A percentile compares a stretch with the other conserved stretches of the same genome.
Conservation (phyloP, 2,113 vertebrate species). For the Brienomyrus brachyistius region DNA sequence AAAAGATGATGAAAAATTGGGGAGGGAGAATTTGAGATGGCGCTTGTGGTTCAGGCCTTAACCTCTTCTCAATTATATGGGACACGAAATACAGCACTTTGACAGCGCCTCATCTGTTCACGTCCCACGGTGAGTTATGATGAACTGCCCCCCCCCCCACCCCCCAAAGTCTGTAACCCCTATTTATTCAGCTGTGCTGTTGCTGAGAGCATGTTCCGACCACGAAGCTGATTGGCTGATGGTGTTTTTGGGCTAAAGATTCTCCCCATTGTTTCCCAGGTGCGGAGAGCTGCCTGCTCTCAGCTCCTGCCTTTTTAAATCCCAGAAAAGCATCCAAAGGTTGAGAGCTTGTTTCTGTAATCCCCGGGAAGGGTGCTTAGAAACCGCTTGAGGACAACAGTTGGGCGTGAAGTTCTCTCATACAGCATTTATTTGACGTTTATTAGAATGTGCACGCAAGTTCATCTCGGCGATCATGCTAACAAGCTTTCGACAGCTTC, state of each 20-base stretch:
- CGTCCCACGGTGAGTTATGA: background rate
- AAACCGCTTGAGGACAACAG: background rate
- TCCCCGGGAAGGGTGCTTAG: background rate
- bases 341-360: background rate
- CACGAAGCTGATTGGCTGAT: background rate
- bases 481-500: background rate
- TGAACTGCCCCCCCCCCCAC: background rate
- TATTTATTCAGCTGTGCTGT: background rate
- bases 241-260: background rate
- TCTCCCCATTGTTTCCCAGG: constrained; percentile 38
- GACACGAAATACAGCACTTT: background rate
- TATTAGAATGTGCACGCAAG: background rate
- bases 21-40: background rate
- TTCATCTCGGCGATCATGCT: background rate
- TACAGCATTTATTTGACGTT: constrained; percentile 2
- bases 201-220: background rate
- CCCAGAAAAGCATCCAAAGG: background rate
- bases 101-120: background rate
- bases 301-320: background rate
- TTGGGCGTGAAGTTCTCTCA: background rate
- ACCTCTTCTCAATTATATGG: background rate
- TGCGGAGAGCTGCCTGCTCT: background rate
- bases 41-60: background rate
- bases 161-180: background rate
- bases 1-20: background rate